Base-by-base conservation (phyloP, 2,113 vertebrate species). In the Eubucco bourcierii region DNA sequence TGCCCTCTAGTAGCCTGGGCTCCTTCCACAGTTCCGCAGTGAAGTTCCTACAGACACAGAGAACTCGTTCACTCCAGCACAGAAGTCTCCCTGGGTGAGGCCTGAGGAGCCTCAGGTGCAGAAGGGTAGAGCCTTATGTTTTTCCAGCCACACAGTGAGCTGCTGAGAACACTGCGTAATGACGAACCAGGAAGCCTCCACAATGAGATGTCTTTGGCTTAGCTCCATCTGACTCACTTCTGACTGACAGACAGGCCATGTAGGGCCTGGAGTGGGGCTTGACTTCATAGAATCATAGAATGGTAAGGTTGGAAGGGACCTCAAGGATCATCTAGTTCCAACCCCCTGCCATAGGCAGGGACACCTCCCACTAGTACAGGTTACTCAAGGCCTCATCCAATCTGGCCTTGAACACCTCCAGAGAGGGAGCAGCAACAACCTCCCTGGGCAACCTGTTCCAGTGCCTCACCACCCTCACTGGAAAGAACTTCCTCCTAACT, bases 201-300 rank as follows among this genome's bases (percentile, higher is more conserved):
- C 84, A 80, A 1, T 7, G 12, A 52, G 24, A 52, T 52, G 50
- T 52, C 50, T 52, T 12, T 52, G 47, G 47, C 21, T 0, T 0
- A 25, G 0, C 10, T 7, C 0, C 0, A 31, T 1, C 3, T 27
- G 11, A 10, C 3, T 0, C 10, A 27, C 1, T 52, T 25, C 3
- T 0, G 34, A 25, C 13, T 20, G 0, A 0, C 52, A 91, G 19
- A 39, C 4, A 9, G 39, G 84, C 88, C 92, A 94, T 91, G 20
- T 77, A 94, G 15, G 80, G 80, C 33, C 70, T 58, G 47, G 88
- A 94, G n/a, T 88, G 80, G 31, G 17, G 4, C 9, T 13, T 1
- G 21, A 31, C 71, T 68, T 64, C 9, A n/a, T n/a, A n/a, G n/a
- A n/a, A n/a, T n/a, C n/a, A n/a, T n/a, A n/a, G n/a, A n/a, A n/a